These are phyloP conservation scores for Meles meles DNA, from an alignment of 2,113 vertebrate species.

Conservation along the genomic window DNA sequence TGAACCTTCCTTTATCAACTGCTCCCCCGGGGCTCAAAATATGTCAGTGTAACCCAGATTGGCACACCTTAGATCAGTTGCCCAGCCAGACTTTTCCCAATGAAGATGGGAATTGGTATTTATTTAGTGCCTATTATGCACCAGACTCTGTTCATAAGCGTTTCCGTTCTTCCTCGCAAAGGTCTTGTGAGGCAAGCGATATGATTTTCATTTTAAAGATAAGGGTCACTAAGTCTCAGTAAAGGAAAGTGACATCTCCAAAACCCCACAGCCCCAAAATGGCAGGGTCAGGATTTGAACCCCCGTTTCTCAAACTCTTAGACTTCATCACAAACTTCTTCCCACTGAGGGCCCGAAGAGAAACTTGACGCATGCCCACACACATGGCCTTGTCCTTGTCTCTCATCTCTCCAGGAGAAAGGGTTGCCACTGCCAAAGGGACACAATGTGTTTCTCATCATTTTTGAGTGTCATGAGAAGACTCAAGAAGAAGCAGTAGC, in stretches of 20 bases:
- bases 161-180: background rate
- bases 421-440: constrained; percentile 53
- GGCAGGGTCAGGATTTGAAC: background rate
- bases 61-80: background rate
- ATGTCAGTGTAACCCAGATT: background rate
- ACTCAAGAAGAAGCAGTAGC: constrained; percentile 81
- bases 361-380: rapidly evolving
- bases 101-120: background rate
- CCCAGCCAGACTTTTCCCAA: background rate
- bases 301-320: background rate
- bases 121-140: background rate
- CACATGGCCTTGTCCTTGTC: background rate
- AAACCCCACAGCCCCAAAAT: background rate
- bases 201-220: background rate
- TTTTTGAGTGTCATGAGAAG: constrained; percentile 75
- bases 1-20: background rate
- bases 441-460: constrained; percentile 81
- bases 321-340: background rate
- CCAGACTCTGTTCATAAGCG: background rate
- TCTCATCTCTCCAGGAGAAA: constrained; percentile 23
- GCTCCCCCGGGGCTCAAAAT: background rate
- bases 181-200: background rate
- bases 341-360: background rate
- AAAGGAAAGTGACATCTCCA: background rate
- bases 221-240: background rate